phyloP scores from a whole-genome alignment of 2,888 invertebrate species.

The Torymus texanus region DNA sequence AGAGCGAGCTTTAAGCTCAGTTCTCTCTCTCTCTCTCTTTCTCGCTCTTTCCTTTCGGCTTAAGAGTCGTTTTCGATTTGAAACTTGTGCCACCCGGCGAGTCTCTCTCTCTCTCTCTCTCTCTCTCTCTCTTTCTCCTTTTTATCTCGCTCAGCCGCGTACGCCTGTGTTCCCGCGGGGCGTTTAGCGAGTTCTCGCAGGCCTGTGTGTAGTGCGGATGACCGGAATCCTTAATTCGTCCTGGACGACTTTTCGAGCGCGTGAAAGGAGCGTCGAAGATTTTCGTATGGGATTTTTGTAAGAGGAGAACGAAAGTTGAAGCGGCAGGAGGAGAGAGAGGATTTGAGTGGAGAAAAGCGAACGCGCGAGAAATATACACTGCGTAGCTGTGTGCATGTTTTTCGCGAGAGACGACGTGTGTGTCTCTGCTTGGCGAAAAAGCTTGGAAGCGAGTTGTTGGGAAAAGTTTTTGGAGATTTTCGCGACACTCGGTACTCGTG shows the following conservation, averaged over 20 bases:
- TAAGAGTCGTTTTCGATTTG: slow-evolving; percentile 51
- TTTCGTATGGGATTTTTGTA: neutral
- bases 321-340: too few relatives aligned
- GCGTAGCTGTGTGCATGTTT: too few relatives aligned
- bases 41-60: slow-evolving; percentile 3
- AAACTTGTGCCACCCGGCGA: slow-evolving; percentile 33
- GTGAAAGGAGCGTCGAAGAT: neutral
- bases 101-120: slow-evolving; percentile 6
- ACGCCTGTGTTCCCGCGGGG: neutral
- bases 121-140: slow-evolving; percentile 7
- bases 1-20: slow-evolving; percentile 35
- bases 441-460: too few relatives aligned
- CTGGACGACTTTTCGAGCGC: neutral
- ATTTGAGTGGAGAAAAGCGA: too few relatives aligned
- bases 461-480: too few relatives aligned
- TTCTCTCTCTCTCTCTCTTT: neutral
- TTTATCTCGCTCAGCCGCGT: slow-evolving; percentile 30
- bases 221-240: slow-evolving; percentile 36
- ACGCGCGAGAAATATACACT: too few relatives aligned
- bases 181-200: slow-evolving; percentile 37
- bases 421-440: too few relatives aligned
- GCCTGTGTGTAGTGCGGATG: neutral
- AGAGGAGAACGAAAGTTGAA: too few relatives aligned
- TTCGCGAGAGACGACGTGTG: too few relatives aligned
- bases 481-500: too few relatives aligned